Base-by-base conservation (phyloP, 2,888 invertebrate genomes). In the Sympetrum striolatum region DNA sequence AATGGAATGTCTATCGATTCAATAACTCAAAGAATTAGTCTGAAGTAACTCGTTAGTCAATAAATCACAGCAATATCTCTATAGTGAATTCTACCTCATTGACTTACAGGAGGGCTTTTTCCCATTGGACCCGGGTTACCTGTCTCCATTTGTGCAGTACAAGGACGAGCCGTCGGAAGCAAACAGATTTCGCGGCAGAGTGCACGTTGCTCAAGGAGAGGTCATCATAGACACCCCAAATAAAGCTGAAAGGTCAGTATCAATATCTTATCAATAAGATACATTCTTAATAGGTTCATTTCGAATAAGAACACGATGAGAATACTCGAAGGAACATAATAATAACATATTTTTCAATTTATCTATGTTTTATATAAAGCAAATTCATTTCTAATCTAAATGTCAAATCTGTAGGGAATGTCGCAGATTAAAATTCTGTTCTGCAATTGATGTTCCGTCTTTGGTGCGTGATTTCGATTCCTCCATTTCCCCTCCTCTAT, bases 111-210 rank as follows among this genome's bases (percentile, higher is more conserved):
- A 73, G 31, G 25, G 35, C 10, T 86, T 86, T 39, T 86, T 86
- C 86, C 86, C 86, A 2, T n/a, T 86, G 35, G 86, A 58, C 86
- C 22, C 35, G 0, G 86, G 64, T 18, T 86, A 86, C 5, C 37
- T 86, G 6, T 22, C 86, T 1, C 86, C 37, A 6, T 86, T 86
- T 39, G 60, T 86, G 86, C 86, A 86, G n/a, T 86, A 60, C n/a
- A 60, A 37, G 14, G 58, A 86, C 35, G 86, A 86, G 35, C 35
- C n/a, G 22, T 12, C 35, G 4, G 10, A 58, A 5, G 82, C 37
- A 8, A 60, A 86, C 86, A 86, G 86, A 60, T 86, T 86, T 25
- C 60, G 86, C 22, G 86, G 86, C 0, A 86, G 64, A 18, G 86
- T 86, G 8, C 60, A 86, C 86, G 64, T 86, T 8, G 86, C 86